Conservation (phyloP, 2,797 vertebrate genomes). For the Rhinella marina region DNA sequence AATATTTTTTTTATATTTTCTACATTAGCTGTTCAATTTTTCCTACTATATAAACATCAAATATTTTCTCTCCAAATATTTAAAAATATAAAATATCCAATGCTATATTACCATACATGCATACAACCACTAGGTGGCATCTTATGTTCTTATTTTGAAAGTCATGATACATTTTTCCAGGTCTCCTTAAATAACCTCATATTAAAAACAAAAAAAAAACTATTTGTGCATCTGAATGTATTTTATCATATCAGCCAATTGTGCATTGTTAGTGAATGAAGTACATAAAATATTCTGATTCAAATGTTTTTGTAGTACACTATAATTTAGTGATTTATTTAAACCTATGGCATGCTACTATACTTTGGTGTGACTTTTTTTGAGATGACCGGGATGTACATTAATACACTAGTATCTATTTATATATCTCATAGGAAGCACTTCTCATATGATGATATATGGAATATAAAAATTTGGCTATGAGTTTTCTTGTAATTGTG, state of each 20-base stretch:
- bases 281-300: neutral
- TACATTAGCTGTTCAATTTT: too few relatives aligned
- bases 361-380: neutral
- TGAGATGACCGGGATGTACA: neutral
- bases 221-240: neutral
- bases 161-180: neutral
- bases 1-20: too few relatives aligned
- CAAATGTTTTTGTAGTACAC: neutral
- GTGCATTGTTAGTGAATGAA: neutral
- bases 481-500: too few relatives aligned
- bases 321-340: neutral
- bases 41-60: neutral
- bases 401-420: neutral
- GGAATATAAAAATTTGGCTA: too few relatives aligned
- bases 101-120: neutral
- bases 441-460: neutral
- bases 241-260: neutral
- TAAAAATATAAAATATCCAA: neutral
- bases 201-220: neutral
- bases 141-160: neutral
- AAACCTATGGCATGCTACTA: neutral
- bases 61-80: neutral
- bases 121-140: conserved; percentile 18
- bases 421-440: neutral
- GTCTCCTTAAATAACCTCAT: neutral